These are phyloP conservation scores for Scalopus aquaticus DNA, from an alignment of 2,113 vertebrate genomes.

Conservation along the genomic window DNA sequence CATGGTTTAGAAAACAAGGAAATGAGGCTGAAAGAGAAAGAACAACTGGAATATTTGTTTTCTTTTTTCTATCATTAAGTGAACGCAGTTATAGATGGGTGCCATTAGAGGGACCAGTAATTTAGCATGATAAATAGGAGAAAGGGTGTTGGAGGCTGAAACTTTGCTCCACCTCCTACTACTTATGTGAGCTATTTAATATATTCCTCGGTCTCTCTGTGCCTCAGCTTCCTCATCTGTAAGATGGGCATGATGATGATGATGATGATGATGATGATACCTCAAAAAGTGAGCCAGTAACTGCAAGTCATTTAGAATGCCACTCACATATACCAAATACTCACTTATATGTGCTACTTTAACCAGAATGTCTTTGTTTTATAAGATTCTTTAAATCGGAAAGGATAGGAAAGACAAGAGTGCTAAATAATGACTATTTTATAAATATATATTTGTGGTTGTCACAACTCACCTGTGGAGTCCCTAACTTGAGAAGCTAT, in stretches of 20 bases:
- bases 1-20: neutral
- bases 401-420: neutral
- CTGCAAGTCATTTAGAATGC: neutral
- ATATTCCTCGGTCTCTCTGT: neutral
- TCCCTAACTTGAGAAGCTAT: neutral
- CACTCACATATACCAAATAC: neutral
- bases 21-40: neutral
- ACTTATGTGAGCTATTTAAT: neutral
- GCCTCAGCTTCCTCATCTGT: neutral
- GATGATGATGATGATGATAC: neutral
- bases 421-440: neutral
- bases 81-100: neutral
- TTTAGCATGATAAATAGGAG: neutral
- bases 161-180: neutral
- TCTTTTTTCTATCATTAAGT: neutral
- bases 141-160: neutral
- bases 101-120: neutral
- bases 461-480: neutral
- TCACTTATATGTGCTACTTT: neutral
- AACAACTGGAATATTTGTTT: neutral
- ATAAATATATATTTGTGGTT: neutral
- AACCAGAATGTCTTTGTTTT: neutral
- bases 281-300: neutral
- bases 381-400: constrained; percentile 23
- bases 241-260: neutral